Base-by-base conservation (phyloP, 2,888 invertebrate species). In the Leptopilina drosophilae region DNA sequence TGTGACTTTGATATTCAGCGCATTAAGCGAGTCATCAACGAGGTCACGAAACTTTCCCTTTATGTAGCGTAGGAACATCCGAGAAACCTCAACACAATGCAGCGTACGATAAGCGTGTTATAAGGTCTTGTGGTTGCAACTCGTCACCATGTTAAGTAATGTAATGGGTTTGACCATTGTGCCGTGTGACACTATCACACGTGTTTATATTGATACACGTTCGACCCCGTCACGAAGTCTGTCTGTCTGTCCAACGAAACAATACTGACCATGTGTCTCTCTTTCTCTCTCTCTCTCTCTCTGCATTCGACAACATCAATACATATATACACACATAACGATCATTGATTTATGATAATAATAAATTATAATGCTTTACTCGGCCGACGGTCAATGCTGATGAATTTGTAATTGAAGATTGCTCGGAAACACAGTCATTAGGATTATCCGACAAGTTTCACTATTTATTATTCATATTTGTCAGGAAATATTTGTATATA, bases 141-240 rank as follows among this genome's bases (percentile, higher is more conserved):
- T 81, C 78, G 80, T 80, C 78, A 78, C 81, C 77, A 79, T 77
- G 49, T 67, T 67, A 49, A 67, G 49, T 46, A 67, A 49, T 46
- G 49, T 67, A 49, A 67, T 67, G 11, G 12, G 26, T 49, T 26
- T 49, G 49, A 67, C 46, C 67, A 26, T 67, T 67, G 49, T 49
- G 49, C 49, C 12, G 46, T 67, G 62, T 49, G 42, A n/a, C 42
- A n/a, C 65, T 65, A 65, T 65, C 33, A 26, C 75, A 49, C 77
- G 77, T 65, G 80, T 80, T 80, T 82, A 84, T 82, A 84, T 82
- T 78, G 83, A 84, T 84, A 82, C 82, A 77, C 77, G 76, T 78
- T 80, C 76, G 81, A 81, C 83, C 82, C 80, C 82, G 81, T 9
- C 64, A 69, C 77, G 67, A 81, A 77, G 20, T 20, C 20, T 20